These are phyloP conservation scores for Butorides virescens DNA, from an alignment of 2,113 vertebrate genomes.

Conservation along the genomic window DNA sequence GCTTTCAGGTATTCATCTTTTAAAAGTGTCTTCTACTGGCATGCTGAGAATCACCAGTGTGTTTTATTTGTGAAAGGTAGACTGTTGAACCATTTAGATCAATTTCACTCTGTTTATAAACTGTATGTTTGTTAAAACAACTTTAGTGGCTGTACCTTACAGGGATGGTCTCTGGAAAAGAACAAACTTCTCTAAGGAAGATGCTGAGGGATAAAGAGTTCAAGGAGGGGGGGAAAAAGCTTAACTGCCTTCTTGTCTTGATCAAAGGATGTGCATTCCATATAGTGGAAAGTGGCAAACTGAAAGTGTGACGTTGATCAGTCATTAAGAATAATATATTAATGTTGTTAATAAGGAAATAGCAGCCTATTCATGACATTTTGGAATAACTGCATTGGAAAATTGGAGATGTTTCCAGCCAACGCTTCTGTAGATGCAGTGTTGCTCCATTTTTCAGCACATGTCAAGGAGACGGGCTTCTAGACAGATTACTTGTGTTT, in stretches of 20 bases:
- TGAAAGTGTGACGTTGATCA: background rate
- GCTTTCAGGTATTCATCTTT: background rate
- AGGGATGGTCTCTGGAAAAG: background rate
- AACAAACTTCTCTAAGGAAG: background rate
- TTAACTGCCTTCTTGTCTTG: background rate
- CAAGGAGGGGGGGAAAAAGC: rapidly evolving
- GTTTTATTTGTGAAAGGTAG: background rate
- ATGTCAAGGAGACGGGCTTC: background rate
- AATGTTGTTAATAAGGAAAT: background rate
- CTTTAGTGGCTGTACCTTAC: background rate
- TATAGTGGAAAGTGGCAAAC: background rate
- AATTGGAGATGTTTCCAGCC: background rate
- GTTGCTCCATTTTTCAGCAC: background rate
- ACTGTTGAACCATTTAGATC: background rate
- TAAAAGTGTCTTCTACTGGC: background rate
- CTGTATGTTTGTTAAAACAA: background rate
- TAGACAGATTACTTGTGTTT: background rate
- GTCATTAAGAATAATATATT: background rate
- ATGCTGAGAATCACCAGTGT: background rate
- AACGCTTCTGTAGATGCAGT: background rate
- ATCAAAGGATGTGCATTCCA: background rate
- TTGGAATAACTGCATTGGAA: background rate
- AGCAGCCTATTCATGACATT: background rate
- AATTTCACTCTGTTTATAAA: background rate
- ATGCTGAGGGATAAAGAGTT: background rate